Percentiles rank a stretch among this genome's conserved stretches.
Conservation (phyloP, 2,888 invertebrate species). For the Archips xylosteana region DNA sequence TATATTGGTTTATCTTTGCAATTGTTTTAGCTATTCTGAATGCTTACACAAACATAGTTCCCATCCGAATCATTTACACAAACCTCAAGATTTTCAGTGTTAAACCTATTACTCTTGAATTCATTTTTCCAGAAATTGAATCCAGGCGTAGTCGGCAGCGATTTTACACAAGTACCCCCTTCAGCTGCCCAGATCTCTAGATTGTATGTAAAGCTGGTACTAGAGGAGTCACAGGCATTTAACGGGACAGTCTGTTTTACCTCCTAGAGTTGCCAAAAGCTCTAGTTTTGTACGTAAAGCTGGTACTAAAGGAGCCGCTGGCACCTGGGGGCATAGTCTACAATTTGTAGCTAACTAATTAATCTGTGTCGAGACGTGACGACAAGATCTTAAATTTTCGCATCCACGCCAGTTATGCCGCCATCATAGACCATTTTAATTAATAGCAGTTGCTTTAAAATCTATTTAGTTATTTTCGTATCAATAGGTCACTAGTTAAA, state of each 20-base stretch:
- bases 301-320: background rate
- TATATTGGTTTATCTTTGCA: too few relatives aligned
- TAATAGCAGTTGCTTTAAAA: background rate
- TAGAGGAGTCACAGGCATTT: background rate
- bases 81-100: background rate
- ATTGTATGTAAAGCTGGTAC: background rate
- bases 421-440: background rate
- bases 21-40: too few relatives aligned
- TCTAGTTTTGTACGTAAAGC: background rate
- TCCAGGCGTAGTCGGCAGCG: background rate
- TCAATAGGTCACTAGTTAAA: too few relatives aligned
- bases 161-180: conserved; percentile 8
- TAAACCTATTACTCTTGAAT: background rate
- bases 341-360: conserved; percentile 15
- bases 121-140: conserved; percentile 12
- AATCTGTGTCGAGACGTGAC: conserved; percentile 16
- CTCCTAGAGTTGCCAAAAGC: background rate
- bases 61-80: background rate
- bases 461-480: too few relatives aligned
- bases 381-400: conserved; percentile 9
- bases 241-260: background rate
- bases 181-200: background rate
- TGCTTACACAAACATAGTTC: background rate
- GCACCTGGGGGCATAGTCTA: background rate
- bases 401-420: background rate